Evolutionary conservation across 1,140 invertebrate genomes (phyloP), one percentile per base, ranked within the genome.

Genomic region (Drosophila oshimai): DNA sequence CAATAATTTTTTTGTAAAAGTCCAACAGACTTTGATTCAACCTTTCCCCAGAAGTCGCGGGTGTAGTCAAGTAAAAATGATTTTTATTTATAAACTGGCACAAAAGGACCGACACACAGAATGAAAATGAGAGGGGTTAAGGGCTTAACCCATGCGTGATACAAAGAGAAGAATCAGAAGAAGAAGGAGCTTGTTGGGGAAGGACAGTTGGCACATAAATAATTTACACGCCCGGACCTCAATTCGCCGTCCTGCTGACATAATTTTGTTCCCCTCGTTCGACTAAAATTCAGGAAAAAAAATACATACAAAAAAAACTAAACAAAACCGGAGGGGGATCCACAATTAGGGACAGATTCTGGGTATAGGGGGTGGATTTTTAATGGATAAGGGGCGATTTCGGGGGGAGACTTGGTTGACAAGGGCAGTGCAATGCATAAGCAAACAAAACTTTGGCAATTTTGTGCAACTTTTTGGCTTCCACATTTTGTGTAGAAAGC

Each of bases 181-280:
- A 34, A 44, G 26, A 31, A 29, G 33, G 36, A 37, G 36, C 33
- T 17, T 33, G 13, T 41, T 49, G 47, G 44, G 61, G 46, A 57
- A 67, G 70, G 74, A 79, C 79, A 78, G 79, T 84, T 84, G 79
- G 58, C 79, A 74, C 70, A 84, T 84, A 84, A 86, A 84, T 86
- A 86, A 84, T 84, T 84, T 75, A 84, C 65, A 68, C 74, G 55
- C 65, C 33, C 31, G 55, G 39, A 36, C 33, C 41, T 33, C 42
- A 13, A 37, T 58, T 42, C 45, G 31, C 69, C 61, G 42, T 51
- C 49, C 74, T 74, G 79, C 79, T 83, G 79, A 84, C 79, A 83
- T 83, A 83, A 83, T 83, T 83, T 71, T n/a, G n/a, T 49, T 46
- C 47, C 24, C 64, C 49, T 42, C 31, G 49, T 42, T 33, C 7